Conservation (phyloP, 2,888 invertebrate species). For the Rhodophaea formosa region DNA sequence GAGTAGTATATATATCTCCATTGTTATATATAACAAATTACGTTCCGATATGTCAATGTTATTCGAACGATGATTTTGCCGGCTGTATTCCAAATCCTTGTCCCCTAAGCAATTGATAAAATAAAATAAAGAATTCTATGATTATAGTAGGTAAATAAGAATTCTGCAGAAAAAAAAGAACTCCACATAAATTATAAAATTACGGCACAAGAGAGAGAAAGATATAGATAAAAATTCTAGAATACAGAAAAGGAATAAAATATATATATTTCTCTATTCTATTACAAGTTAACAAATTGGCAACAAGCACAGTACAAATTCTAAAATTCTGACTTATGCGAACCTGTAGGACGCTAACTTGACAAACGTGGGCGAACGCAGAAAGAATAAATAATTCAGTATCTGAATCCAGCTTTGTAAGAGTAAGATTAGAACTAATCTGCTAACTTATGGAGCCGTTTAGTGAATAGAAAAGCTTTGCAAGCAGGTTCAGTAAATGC, state of each 20-base stretch:
- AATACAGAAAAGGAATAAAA: background rate
- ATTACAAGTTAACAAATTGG: background rate
- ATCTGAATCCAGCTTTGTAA: background rate
- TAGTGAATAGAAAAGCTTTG: constrained; percentile 1
- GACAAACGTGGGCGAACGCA: background rate
- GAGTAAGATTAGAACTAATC: background rate
- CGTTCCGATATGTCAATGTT: no score
- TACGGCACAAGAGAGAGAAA: no score
- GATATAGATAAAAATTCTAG: no score
- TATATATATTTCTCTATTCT: background rate
- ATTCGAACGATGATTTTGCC: no score
- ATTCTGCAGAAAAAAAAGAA: no score
- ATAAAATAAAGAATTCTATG: no score
- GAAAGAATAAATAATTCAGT: background rate
- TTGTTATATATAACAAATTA: no score
- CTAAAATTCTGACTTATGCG: background rate
- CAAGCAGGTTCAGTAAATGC: background rate
- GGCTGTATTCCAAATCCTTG: no score
- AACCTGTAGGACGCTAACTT: background rate
- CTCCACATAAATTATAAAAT: no score
- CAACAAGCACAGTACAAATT: background rate
- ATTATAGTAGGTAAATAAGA: no score
- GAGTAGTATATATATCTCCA: no score
- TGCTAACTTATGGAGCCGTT: background rate
- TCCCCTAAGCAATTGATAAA: no score